Percentiles rank a stretch among this genome's conserved stretches.
Conservation (phyloP, 2,797 vertebrate species). For the Leptodactylus fallax region DNA sequence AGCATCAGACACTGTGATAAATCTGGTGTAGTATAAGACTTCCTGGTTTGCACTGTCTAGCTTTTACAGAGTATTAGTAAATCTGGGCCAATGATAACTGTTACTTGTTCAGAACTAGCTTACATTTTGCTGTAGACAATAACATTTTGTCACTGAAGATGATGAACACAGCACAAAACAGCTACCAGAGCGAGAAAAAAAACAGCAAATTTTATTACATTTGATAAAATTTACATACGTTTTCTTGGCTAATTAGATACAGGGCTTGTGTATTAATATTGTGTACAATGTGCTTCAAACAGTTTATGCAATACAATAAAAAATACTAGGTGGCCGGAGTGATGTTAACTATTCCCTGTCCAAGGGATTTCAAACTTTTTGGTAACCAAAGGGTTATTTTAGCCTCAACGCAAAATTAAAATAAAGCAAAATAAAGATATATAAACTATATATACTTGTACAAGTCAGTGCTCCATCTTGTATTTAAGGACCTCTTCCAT, state of each 20-base stretch:
- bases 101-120: background rate
- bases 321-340: background rate
- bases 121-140: background rate
- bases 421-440: too few relatives aligned
- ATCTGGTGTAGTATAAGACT: too few relatives aligned
- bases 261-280: slow-evolving; percentile 38
- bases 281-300: slow-evolving; percentile 50
- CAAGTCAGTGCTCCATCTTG: too few relatives aligned
- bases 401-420: background rate
- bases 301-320: background rate
- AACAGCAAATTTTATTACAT: slow-evolving; percentile 53
- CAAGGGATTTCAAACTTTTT: background rate
- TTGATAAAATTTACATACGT: slow-evolving; percentile 46
- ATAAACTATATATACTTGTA: too few relatives aligned
- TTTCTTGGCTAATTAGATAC: slow-evolving; percentile 52
- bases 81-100: too few relatives aligned
- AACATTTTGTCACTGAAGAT: background rate
- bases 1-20: too few relatives aligned
- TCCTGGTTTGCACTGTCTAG: too few relatives aligned
- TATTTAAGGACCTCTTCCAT: too few relatives aligned
- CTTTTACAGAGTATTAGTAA: too few relatives aligned
- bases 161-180: background rate
- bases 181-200: background rate
- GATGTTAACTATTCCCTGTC: background rate
- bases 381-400: slow-evolving; percentile 7